Conservation (phyloP, 2,113 vertebrate genomes). For the Syrrhaptes paradoxus region DNA sequence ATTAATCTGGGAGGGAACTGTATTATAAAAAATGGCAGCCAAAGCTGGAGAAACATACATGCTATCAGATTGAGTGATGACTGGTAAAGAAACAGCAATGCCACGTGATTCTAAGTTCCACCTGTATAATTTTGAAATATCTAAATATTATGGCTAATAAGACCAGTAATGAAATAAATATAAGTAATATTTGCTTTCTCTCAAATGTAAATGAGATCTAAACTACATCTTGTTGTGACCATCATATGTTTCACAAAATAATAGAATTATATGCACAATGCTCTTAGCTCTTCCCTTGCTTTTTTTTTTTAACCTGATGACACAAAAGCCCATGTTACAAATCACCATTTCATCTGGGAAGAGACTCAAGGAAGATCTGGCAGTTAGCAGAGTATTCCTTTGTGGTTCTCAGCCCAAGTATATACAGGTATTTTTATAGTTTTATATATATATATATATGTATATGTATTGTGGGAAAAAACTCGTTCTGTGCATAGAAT, state of each 20-base stretch:
- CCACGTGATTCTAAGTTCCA: neutral
- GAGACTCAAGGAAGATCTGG: neutral
- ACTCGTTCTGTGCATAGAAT: neutral
- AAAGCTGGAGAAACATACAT: accelerated
- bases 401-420: neutral
- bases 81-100: neutral
- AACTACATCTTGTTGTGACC: neutral
- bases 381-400: neutral
- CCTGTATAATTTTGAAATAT: neutral
- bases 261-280: neutral
- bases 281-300: neutral
- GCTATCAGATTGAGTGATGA: neutral
- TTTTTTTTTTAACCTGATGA: neutral
- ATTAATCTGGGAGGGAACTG: neutral
- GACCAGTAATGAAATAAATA: neutral
- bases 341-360: neutral
- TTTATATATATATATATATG: neutral
- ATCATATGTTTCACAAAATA: neutral
- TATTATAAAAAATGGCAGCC: neutral
- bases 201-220: neutral
- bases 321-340: neutral
- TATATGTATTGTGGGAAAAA: neutral
- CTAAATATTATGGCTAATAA: neutral
- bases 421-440: neutral
- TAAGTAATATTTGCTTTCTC: neutral